Evolutionary conservation across 2,797 vertebrate genomes (phyloP).

Genomic region (Lycodopsis pacificus): DNA sequence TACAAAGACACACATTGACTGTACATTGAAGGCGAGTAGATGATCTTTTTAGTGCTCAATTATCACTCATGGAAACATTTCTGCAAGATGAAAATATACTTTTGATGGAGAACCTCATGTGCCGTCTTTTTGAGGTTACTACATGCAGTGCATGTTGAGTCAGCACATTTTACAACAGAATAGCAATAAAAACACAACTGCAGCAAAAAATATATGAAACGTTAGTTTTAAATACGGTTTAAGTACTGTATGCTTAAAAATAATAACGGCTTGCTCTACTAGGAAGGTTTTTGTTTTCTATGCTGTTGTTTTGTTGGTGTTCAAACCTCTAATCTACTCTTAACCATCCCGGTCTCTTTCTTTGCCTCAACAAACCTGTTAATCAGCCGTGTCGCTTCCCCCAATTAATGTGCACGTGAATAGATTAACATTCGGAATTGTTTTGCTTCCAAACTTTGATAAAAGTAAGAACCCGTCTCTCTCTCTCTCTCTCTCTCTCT

Average conservation of each 20-base stretch:
- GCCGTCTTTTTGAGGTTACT: neutral
- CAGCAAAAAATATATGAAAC: neutral
- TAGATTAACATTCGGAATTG: conserved; percentile 18
- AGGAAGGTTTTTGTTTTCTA: neutral
- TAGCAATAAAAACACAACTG: neutral
- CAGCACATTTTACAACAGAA: neutral
- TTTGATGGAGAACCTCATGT: neutral
- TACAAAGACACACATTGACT: conserved; percentile 1
- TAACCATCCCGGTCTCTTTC: neutral
- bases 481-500: conserved; percentile 4
- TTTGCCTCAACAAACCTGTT: neutral
- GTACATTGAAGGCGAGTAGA: neutral
- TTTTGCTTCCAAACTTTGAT: conserved; percentile 7
- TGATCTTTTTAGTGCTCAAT: neutral
- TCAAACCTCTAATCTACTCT: neutral
- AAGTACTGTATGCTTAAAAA: neutral
- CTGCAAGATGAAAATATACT: neutral
- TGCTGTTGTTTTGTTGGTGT: neutral
- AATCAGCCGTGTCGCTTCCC: neutral
- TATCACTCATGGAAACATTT: neutral
- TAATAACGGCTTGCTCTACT: neutral
- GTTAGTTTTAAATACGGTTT: neutral
- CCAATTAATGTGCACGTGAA: neutral
- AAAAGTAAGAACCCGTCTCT: conserved; percentile 33
- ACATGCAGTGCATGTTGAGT: neutral